phyloP scores from a whole-genome alignment of 2,797 vertebrate species.

The Lophius americanus region DNA sequence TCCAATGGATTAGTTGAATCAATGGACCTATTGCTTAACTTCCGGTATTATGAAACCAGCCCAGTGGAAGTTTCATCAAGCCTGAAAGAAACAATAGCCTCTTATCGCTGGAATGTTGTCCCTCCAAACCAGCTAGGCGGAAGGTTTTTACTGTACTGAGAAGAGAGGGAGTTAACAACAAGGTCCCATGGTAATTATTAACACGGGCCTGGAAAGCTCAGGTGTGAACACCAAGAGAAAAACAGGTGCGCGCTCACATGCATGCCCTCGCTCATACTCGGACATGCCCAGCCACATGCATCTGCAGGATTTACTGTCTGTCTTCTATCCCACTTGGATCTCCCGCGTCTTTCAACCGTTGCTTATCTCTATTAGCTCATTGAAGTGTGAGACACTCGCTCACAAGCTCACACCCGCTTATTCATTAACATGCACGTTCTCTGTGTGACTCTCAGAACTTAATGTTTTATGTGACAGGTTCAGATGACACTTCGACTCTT shows the following conservation, averaged over 20 bases:
- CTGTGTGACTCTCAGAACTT: constrained; percentile 18
- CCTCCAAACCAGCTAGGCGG: constrained; percentile 40
- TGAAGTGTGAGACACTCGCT: constrained; percentile 11
- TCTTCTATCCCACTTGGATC: constrained; percentile 14
- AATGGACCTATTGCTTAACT: constrained; percentile 60
- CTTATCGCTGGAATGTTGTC: constrained; percentile 68
- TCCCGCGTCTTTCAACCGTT: constrained; percentile 13
- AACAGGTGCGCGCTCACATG: background rate
- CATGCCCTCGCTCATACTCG: too few species aligned
- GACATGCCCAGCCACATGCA: background rate
- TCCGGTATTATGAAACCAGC: constrained; percentile 63
- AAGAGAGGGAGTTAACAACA: constrained; percentile 18
- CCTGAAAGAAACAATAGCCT: constrained; percentile 62
- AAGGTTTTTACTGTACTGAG: constrained; percentile 23
- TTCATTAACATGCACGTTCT: constrained; percentile 20
- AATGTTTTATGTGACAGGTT: constrained; percentile 27
- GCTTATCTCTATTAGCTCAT: constrained; percentile 20
- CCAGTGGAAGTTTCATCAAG: constrained; percentile 40
- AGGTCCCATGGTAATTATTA: constrained; percentile 24
- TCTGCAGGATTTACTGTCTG: background rate
- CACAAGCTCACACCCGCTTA: constrained; percentile 4
- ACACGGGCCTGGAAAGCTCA: constrained; percentile 19
- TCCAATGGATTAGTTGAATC: constrained; percentile 43
- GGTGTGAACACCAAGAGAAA: constrained; percentile 5
- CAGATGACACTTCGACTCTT: constrained; percentile 4